A percentile compares a stretch with the other conserved stretches of the same genome.
Evolutionary conservation across 2,888 invertebrate genomes (phyloP).

Genomic region (Cataglyphis albicans): DNA sequence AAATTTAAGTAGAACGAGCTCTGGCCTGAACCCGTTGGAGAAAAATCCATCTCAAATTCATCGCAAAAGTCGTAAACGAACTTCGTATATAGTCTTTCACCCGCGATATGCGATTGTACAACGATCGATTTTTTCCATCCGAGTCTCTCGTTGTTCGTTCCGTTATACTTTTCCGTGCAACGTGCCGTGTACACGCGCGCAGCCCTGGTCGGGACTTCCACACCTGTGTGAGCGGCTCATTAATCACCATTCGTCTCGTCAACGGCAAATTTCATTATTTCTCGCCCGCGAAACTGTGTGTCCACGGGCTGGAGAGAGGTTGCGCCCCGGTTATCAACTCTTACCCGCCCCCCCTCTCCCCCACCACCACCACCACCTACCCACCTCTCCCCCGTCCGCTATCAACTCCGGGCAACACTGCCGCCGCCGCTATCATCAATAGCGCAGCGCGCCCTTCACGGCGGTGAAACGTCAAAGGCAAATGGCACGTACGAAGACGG

Average conservation of each 20-base stretch:
- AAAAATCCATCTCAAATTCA: not conserved
- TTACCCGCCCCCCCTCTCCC: not conserved
- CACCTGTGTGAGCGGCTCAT: slow-evolving; percentile 61
- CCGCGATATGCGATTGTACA: slow-evolving; percentile 3
- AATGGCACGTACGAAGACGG: slow-evolving; percentile 76
- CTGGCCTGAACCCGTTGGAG: not conserved
- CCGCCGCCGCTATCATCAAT: slow-evolving; percentile 41
- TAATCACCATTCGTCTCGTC: slow-evolving; percentile 72
- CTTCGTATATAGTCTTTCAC: not conserved
- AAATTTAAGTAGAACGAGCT: not conserved
- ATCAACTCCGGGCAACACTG: slow-evolving; percentile 46
- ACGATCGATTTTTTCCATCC: slow-evolving; percentile 21
- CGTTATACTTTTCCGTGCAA: slow-evolving; percentile 25
- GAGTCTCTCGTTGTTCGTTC: slow-evolving; percentile 15
- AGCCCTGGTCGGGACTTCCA: slow-evolving; percentile 21
- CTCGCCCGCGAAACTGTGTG: slow-evolving; percentile 54
- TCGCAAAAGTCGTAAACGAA: not conserved
- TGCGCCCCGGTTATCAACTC: slow-evolving; percentile 36
- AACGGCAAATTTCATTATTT: slow-evolving; percentile 70
- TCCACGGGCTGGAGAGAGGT: slow-evolving; percentile 18
- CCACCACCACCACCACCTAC: no score
- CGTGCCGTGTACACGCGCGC: not conserved
- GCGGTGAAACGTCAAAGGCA: slow-evolving; percentile 67
- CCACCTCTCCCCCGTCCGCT: not conserved
- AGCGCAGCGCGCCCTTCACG: slow-evolving; percentile 52